Evolutionary conservation across 2,888 invertebrate species (phyloP).

Genomic region (Pheosia gnoma): DNA sequence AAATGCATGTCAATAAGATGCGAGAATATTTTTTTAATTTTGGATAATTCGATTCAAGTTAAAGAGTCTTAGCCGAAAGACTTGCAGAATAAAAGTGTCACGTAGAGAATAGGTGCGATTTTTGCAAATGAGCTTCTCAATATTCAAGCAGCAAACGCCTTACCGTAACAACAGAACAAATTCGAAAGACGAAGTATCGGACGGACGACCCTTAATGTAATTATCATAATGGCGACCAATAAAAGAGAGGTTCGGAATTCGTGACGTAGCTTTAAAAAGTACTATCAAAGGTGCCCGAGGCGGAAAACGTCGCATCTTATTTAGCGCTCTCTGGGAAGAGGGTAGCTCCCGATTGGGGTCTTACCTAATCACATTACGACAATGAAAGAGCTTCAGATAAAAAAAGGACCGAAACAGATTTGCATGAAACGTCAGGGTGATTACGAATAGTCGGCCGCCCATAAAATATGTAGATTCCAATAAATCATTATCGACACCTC

Average conservation of each 20-base stretch:
- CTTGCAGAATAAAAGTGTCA: constrained; percentile 70
- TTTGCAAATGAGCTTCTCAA: constrained; percentile 79
- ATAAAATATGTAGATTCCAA: constrained; percentile 57
- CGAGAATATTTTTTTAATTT: constrained; percentile 57
- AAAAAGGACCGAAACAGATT: constrained; percentile 78
- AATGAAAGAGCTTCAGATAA: constrained; percentile 75
- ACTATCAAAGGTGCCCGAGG: constrained; percentile 80
- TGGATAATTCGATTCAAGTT: constrained; percentile 49
- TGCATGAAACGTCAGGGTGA: constrained; percentile 79
- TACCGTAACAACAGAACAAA: constrained; percentile 80
- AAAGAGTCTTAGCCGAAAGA: constrained; percentile 42
- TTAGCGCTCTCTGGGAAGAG: constrained; percentile 74
- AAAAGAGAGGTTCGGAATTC: constrained; percentile 80
- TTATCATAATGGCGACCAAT: constrained; percentile 83
- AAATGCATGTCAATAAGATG: constrained; percentile 37
- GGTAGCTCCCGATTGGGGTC: constrained; percentile 59
- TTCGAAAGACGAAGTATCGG: constrained; percentile 81
- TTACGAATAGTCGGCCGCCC: constrained; percentile 57
- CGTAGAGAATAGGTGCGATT: constrained; percentile 80
- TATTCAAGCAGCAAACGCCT: constrained; percentile 78
- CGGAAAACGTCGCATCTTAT: constrained; percentile 82
- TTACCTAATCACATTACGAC: constrained; percentile 80
- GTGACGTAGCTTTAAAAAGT: constrained; percentile 81
- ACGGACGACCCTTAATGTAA: constrained; percentile 78
- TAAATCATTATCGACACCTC: constrained; percentile 47